These are phyloP conservation scores for Thripadectes ignobilis DNA, from an alignment of 2,797 vertebrate species.

Conservation along the genomic window DNA sequence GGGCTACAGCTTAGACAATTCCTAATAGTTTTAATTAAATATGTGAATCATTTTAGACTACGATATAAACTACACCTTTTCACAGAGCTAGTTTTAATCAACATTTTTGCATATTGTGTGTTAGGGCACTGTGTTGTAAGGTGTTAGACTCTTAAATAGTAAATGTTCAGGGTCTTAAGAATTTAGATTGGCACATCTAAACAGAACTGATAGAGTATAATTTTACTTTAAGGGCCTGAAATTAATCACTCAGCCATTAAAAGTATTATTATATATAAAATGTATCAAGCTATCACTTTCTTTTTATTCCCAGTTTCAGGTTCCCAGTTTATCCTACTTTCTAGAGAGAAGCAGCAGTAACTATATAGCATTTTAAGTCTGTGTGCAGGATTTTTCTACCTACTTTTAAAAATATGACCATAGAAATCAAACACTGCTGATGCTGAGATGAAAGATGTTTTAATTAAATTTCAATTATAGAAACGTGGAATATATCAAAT, in stretches of 20 bases:
- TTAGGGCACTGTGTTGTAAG: neutral
- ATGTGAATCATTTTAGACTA: neutral
- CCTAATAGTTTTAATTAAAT: neutral
- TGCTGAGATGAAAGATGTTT: neutral
- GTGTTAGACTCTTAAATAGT: neutral
- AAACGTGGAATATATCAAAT: neutral
- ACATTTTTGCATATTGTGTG: neutral
- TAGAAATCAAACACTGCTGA: neutral
- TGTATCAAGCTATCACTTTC: neutral
- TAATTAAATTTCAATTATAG: neutral
- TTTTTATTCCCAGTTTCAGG: neutral
- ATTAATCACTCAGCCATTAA: neutral
- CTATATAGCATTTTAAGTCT: neutral
- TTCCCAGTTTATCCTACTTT: neutral
- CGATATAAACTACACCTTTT: neutral
- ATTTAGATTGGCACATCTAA: neutral
- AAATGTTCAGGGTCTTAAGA: neutral
- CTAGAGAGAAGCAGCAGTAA: neutral
- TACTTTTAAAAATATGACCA: neutral
- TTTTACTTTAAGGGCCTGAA: neutral
- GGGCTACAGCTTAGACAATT: neutral
- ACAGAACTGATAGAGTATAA: neutral
- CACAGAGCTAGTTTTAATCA: neutral
- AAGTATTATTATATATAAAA: neutral
- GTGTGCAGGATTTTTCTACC: neutral